Conservation (phyloP, 2,113 vertebrate genomes). For the Jaculus jaculus region DNA sequence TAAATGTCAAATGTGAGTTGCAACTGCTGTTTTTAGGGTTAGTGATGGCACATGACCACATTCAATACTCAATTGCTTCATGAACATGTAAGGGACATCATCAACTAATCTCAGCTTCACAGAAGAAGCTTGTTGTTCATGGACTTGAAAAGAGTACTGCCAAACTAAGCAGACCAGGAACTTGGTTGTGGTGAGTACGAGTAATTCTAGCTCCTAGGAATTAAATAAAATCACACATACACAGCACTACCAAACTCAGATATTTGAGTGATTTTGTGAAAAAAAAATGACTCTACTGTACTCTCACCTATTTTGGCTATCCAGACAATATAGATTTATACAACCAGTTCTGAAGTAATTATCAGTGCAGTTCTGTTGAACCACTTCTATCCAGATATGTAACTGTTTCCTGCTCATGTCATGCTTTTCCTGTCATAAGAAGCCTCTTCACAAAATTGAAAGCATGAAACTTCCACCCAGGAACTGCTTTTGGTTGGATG, state of each 20-base stretch:
- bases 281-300: not conserved
- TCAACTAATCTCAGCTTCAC: not conserved
- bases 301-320: not conserved
- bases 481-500: too few species aligned
- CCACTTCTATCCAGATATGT: not conserved
- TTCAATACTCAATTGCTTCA: not conserved
- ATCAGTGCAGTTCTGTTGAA: not conserved
- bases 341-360: not conserved
- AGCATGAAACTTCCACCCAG: too few species aligned
- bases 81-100: not conserved
- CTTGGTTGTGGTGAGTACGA: not conserved
- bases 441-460: too few species aligned
- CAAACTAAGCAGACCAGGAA: conserved; percentile 19
- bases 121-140: not conserved
- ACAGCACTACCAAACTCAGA: not conserved
- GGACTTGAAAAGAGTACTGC: not conserved
- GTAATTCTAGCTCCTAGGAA: not conserved
- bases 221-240: not conserved
- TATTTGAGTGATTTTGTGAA: not conserved
- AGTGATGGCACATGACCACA: not conserved
- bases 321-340: not conserved
- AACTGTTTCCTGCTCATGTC: not conserved
- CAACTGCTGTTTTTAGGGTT: not conserved
- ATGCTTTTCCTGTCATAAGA: not conserved
- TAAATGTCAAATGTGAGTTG: not conserved